A percentile compares a stretch with the other conserved stretches of the same genome.
phyloP scores from a whole-genome alignment of 2,113 vertebrate species.

The Ptilonorhynchus violaceus region DNA sequence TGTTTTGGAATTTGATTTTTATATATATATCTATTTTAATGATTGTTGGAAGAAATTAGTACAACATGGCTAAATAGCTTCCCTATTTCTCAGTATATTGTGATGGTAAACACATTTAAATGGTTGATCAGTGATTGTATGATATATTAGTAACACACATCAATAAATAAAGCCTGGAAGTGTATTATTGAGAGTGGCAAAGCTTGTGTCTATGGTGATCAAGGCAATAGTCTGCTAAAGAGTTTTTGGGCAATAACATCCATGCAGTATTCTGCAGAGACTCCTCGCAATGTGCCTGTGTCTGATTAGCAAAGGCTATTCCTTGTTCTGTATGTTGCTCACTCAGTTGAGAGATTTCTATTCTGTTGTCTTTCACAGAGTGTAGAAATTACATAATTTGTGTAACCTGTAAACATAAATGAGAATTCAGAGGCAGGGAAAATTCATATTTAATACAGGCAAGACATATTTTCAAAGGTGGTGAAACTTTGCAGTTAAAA shows the following conservation, averaged over 20 bases:
- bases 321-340: not conserved
- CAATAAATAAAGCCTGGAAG: not conserved
- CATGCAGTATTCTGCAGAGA: not conserved
- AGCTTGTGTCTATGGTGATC: not conserved
- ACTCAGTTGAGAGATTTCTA: not conserved
- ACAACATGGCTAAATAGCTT: not conserved
- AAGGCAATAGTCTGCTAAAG: not conserved
- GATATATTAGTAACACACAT: not conserved
- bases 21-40: not conserved
- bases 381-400: not conserved
- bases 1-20: not conserved
- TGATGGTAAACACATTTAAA: not conserved
- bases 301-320: not conserved
- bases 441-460: not conserved
- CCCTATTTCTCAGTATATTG: not conserved
- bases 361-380: not conserved
- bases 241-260: not conserved
- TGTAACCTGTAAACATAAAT: not conserved
- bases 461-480: not conserved
- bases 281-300: not conserved
- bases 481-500: not conserved
- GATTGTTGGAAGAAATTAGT: not conserved
- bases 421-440: not conserved
- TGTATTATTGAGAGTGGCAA: not conserved
- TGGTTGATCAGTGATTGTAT: not conserved